Percentiles rank a stretch among this genome's conserved stretches.
phyloP scores from a whole-genome alignment of 2,888 invertebrate genomes.

The Tachina fera region DNA sequence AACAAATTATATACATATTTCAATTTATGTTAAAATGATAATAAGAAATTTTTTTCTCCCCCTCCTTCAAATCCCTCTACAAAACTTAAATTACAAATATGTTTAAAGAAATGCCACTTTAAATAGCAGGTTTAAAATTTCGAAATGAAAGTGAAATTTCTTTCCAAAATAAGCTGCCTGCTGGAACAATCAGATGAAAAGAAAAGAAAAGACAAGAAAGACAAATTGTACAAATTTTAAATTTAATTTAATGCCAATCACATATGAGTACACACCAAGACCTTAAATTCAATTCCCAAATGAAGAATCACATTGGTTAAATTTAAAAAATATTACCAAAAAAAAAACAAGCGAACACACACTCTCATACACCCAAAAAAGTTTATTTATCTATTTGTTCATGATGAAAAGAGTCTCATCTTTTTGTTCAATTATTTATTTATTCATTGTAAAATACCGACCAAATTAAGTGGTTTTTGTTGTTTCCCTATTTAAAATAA shows the following conservation, averaged over 20 bases:
- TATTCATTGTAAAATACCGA: slow-evolving; percentile 23
- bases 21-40: slow-evolving; percentile 24
- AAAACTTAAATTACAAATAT: slow-evolving; percentile 19
- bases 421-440: slow-evolving; percentile 22
- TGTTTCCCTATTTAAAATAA: slow-evolving; percentile 6
- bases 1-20: neutral
- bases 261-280: slow-evolving; percentile 15
- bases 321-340: neutral
- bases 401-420: slow-evolving; percentile 21
- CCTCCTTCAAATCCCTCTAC: too few relatives aligned
- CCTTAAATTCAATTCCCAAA: neutral
- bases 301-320: slow-evolving; percentile 7
- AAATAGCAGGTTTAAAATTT: slow-evolving; percentile 18
- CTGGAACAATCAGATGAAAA: neutral
- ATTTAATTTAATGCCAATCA: slow-evolving; percentile 44
- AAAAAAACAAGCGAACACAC: neutral
- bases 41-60: slow-evolving; percentile 12
- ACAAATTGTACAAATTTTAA: slow-evolving; percentile 7
- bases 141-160: slow-evolving; percentile 65
- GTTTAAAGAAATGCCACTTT: slow-evolving; percentile 30
- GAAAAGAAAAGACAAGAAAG: neutral
- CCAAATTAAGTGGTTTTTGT: slow-evolving; percentile 8
- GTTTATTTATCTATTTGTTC: neutral
- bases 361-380: neutral
- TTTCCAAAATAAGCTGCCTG: neutral